Percentiles rank a stretch among this genome's conserved stretches.
These are phyloP conservation scores for Burhinus bistriatus DNA, from an alignment of 2,113 vertebrate genomes.

Conservation along the genomic window DNA sequence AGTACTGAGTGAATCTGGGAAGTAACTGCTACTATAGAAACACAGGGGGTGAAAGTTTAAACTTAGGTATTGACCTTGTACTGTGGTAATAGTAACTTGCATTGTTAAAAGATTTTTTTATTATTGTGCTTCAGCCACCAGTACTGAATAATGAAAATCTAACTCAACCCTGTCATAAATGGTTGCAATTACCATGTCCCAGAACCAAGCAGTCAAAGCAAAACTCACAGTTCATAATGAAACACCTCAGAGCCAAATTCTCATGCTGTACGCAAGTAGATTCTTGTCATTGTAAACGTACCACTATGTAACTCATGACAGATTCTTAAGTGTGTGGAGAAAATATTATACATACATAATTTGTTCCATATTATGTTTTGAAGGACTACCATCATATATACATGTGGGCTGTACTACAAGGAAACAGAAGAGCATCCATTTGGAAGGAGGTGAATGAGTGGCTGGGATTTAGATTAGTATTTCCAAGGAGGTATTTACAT, in stretches of 20 bases:
- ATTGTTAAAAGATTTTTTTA: neutral
- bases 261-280: neutral
- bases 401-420: neutral
- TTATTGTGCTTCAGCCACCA: neutral
- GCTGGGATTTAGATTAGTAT: neutral
- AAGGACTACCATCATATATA: neutral
- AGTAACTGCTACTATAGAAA: neutral
- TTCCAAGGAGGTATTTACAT: neutral
- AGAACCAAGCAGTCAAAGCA: neutral
- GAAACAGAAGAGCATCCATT: neutral
- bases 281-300: neutral
- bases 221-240: neutral
- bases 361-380: neutral
- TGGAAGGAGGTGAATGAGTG: neutral
- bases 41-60: neutral
- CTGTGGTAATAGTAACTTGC: neutral
- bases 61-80: neutral
- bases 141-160: neutral
- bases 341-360: neutral
- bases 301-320: neutral
- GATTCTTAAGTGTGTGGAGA: neutral
- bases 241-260: neutral
- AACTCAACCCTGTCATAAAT: neutral
- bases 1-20: neutral
- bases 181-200: neutral